phyloP scores from a whole-genome alignment of 2,113 vertebrate species.

The Circaetus gallicus region DNA sequence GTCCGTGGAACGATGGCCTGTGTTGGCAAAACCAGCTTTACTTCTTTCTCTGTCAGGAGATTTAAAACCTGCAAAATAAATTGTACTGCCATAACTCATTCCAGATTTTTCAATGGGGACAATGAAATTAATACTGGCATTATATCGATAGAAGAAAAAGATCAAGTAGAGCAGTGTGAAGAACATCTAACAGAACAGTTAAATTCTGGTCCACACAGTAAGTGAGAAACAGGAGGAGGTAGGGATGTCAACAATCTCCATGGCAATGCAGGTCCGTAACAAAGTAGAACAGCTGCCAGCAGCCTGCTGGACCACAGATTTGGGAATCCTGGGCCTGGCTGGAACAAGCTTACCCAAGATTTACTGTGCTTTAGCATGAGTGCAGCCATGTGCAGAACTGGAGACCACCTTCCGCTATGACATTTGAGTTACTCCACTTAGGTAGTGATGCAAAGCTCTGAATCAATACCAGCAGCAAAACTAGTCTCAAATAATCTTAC shows the following conservation, averaged over 20 bases:
- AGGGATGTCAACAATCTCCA: not conserved
- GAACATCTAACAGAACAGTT: not conserved
- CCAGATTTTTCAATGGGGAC: not conserved
- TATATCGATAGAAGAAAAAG: not conserved
- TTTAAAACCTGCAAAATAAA: conserved; percentile 81
- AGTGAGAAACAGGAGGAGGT: not conserved
- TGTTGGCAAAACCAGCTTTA: conserved; percentile 83
- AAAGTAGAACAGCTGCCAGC: not conserved
- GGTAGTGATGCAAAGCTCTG: not conserved
- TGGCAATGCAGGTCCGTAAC: not conserved
- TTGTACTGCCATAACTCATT: not conserved
- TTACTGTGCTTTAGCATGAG: not conserved
- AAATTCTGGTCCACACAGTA: not conserved
- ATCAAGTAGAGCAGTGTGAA: not conserved
- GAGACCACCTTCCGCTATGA: not conserved
- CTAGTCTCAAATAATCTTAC: not conserved
- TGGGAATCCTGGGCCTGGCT: not conserved
- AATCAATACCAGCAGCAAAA: not conserved
- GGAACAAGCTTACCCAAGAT: not conserved
- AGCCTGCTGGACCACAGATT: not conserved
- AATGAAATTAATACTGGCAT: not conserved
- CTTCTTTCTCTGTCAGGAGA: conserved; percentile 85
- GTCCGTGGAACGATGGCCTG: conserved; percentile 85
- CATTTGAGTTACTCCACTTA: not conserved
- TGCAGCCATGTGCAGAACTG: not conserved